These are phyloP conservation scores for Eulemur coronatus DNA, from an alignment of 2,797 vertebrate species.

Conservation along the genomic window DNA sequence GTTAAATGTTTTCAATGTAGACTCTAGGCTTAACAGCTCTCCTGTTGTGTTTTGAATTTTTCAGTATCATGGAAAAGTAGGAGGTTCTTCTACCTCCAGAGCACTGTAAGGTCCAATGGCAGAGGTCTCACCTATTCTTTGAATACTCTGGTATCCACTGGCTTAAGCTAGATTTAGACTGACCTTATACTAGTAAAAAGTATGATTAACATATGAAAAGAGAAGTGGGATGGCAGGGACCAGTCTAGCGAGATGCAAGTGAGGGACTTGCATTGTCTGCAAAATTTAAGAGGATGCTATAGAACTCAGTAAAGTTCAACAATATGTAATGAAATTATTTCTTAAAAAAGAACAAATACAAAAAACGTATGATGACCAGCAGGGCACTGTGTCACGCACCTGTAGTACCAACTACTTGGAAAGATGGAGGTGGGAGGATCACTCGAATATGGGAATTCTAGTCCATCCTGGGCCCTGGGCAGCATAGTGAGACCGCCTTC, in stretches of 20 bases:
- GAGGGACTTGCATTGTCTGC: accelerated
- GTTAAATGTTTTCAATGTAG: background rate
- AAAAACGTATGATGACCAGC: background rate
- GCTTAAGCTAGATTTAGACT: background rate
- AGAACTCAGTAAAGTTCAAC: background rate
- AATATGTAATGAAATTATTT: background rate
- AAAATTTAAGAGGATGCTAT: background rate
- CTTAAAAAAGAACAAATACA: background rate
- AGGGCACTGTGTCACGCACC: background rate
- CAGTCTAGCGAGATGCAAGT: accelerated
- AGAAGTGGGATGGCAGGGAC: background rate
- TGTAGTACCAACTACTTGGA: background rate
- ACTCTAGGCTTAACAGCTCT: background rate
- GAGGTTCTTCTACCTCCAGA: background rate
- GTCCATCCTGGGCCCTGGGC: background rate
- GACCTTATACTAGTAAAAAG: background rate
- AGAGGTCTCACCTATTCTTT: background rate
- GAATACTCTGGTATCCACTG: background rate
- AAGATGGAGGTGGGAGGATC: background rate
- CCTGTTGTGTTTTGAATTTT: background rate
- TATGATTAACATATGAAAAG: background rate
- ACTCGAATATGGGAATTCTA: background rate
- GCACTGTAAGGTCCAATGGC: accelerated
- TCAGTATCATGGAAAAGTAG: background rate
- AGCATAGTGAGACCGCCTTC: background rate